A percentile compares a stretch with the other conserved stretches of the same genome.
Conservation (phyloP, 2,888 invertebrate genomes). For the Chrysomela aeneicollis region DNA sequence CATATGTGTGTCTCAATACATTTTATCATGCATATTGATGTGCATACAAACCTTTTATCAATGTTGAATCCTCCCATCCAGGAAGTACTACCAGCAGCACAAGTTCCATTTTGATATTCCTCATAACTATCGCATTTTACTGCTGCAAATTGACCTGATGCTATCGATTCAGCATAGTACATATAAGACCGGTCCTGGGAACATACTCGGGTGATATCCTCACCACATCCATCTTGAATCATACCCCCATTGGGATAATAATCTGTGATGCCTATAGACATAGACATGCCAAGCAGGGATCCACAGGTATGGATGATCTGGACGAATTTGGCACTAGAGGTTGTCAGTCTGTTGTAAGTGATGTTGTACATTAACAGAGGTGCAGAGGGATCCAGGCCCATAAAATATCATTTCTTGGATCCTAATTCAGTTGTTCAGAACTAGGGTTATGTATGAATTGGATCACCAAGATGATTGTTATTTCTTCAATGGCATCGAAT, state of each 20-base stretch:
- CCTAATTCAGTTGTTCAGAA: too few relatives aligned
- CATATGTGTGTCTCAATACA: too few relatives aligned
- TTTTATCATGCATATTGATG: too few relatives aligned
- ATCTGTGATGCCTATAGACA: slow-evolving; percentile 54
- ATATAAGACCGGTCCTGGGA: slow-evolving; percentile 59
- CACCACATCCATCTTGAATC: slow-evolving; percentile 53
- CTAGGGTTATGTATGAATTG: too few relatives aligned
- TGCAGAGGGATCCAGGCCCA: slow-evolving; percentile 54
- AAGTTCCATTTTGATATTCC: slow-evolving; percentile 29
- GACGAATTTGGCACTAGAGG: slow-evolving; percentile 52
- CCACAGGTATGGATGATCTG: slow-evolving; percentile 53
- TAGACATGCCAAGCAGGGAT: slow-evolving; percentile 35
- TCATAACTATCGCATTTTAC: slow-evolving; percentile 34
- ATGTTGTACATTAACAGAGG: slow-evolving; percentile 46
- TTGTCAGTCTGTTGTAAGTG: slow-evolving; percentile 48
- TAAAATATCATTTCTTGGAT: too few relatives aligned
- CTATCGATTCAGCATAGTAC: slow-evolving; percentile 61
- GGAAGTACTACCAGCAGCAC: slow-evolving; percentile 23
- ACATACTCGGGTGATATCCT: slow-evolving; percentile 48
- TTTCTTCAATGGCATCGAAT: too few relatives aligned
- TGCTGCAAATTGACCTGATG: slow-evolving; percentile 34
- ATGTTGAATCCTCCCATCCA: slow-evolving; percentile 40
- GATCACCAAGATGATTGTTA: too few relatives aligned
- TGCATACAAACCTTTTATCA: slow-evolving; percentile 24
- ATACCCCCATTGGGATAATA: slow-evolving; percentile 57